These are phyloP conservation scores for Cirrhinus molitorella DNA, from an alignment of 2,797 vertebrate genomes.

Conservation along the genomic window DNA sequence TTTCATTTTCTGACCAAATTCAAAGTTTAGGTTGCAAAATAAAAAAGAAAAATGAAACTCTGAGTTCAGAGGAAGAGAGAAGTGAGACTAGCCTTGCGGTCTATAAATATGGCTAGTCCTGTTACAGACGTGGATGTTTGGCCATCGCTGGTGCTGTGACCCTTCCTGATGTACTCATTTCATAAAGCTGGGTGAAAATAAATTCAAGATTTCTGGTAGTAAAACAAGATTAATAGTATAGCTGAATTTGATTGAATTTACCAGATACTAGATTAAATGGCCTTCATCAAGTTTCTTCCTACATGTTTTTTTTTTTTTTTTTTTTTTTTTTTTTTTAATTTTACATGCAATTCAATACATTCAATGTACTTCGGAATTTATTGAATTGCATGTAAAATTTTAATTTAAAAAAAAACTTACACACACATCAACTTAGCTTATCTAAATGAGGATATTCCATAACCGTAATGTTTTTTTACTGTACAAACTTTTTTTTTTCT, in stretches of 20 bases:
- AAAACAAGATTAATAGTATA: background rate
- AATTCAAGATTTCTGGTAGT: background rate
- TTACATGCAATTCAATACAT: too few relatives aligned
- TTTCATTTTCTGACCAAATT: conserved; percentile 4
- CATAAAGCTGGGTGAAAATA: background rate
- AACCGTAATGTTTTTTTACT: too few relatives aligned
- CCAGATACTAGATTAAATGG: background rate
- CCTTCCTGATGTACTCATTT: conserved; percentile 13
- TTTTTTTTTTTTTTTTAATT: background rate
- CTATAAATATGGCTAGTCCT: background rate
- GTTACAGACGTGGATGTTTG: background rate
- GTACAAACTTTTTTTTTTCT: too few relatives aligned
- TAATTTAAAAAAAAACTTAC: too few relatives aligned
- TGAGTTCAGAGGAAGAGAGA: background rate
- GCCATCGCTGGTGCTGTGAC: background rate
- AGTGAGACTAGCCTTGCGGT: conserved; percentile 9
- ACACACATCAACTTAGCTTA: too few relatives aligned
- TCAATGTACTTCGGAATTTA: too few relatives aligned
- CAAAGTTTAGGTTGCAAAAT: background rate
- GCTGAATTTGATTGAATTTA: background rate
- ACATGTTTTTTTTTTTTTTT: background rate
- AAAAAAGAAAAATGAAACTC: background rate
- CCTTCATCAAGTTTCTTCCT: background rate
- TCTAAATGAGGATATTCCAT: too few relatives aligned
- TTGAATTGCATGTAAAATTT: too few relatives aligned